Evolutionary conservation across 2,797 vertebrate species (phyloP).

Genomic region (Amphiprion clarkii): DNA sequence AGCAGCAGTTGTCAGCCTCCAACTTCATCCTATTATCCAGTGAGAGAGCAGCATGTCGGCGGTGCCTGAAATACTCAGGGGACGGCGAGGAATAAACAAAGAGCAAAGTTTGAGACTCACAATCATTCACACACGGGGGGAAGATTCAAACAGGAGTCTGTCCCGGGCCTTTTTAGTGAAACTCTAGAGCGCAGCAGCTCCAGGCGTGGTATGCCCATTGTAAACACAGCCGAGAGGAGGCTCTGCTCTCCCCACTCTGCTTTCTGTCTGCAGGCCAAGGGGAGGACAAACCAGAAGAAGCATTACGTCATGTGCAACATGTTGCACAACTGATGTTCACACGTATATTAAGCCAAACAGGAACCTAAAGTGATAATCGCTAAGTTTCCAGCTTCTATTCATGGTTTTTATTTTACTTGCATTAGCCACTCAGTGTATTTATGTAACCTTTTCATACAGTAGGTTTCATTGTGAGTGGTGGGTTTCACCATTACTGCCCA

Average conservation of each 20-base stretch:
- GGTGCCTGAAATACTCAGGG: conserved; percentile 59
- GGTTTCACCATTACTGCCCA: not conserved
- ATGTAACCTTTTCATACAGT: not conserved
- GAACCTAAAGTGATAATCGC: not conserved
- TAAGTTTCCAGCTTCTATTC: not conserved
- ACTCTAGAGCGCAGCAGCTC: conserved; percentile 73
- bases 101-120: conserved; percentile 67
- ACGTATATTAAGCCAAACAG: not conserved
- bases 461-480: not conserved
- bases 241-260: conserved; percentile 41
- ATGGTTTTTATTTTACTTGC: not conserved
- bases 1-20: conserved; percentile 59
- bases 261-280: conserved; percentile 39
- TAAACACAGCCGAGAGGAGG: conserved; percentile 76
- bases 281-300: conserved; percentile 39
- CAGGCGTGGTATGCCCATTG: conserved; percentile 73
- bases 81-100: conserved; percentile 74
- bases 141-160: conserved; percentile 58
- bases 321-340: conserved; percentile 18
- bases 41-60: conserved; percentile 54
- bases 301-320: conserved; percentile 44
- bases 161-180: conserved; percentile 73
- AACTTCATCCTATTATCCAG: conserved; percentile 73
- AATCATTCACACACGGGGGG: conserved; percentile 34
- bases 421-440: not conserved